Conservation (phyloP, 2,797 vertebrate genomes). For the Austrolebias charrua region DNA sequence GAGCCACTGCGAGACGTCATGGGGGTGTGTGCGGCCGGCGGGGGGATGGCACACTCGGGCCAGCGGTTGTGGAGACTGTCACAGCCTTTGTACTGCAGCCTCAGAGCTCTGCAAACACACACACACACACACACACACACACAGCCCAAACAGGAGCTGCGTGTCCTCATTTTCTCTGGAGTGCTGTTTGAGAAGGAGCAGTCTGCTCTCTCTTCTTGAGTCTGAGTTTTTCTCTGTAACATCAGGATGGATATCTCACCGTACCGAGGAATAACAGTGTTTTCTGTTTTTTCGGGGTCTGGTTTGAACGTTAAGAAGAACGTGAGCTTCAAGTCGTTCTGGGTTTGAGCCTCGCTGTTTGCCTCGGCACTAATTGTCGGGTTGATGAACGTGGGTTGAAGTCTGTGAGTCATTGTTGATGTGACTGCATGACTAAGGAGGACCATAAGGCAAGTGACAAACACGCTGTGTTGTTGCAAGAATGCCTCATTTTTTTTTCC, state of each 20-base stretch:
- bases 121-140: constrained; percentile 28
- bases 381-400: constrained; percentile 46
- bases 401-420: constrained; percentile 44
- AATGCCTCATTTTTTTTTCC: background rate
- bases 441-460: constrained; percentile 20
- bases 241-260: background rate
- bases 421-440: constrained; percentile 32
- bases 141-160: constrained; percentile 27
- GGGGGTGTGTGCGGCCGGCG: constrained; percentile 34
- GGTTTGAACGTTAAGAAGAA: background rate
- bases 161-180: constrained; percentile 23
- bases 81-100: constrained; percentile 32
- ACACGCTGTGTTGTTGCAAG: constrained; percentile 17
- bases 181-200: background rate
- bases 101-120: constrained; percentile 48
- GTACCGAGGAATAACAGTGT: background rate
- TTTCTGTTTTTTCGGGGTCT: constrained; percentile 13
- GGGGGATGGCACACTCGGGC: constrained; percentile 22
- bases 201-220: background rate
- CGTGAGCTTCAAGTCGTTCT: constrained; percentile 8
- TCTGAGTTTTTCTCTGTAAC: background rate
- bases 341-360: constrained; percentile 7
- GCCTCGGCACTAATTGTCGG: constrained; percentile 32
- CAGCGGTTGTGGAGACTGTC: constrained; percentile 50
- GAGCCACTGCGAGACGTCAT: constrained; percentile 59